These are phyloP conservation scores for Drosophila rellima DNA, from an alignment of 2,888 invertebrate genomes.

Conservation along the genomic window DNA sequence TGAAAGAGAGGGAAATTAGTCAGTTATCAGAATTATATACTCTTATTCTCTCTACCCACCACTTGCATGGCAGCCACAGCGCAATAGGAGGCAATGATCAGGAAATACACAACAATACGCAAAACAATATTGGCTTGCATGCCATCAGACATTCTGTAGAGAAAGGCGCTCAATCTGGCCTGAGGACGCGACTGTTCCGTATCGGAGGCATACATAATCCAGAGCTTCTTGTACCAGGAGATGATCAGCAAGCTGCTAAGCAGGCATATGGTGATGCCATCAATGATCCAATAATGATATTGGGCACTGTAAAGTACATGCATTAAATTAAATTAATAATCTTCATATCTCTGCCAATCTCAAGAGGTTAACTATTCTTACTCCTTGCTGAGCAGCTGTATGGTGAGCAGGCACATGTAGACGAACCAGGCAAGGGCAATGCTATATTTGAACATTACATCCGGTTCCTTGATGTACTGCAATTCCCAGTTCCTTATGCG, in stretches of 20 bases:
- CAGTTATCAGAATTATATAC: no score
- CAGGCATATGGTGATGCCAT: slow-evolving; percentile 85
- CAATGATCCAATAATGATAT: slow-evolving; percentile 86
- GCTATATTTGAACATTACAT: slow-evolving; percentile 95
- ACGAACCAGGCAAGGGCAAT: slow-evolving; percentile 88
- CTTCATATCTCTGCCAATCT: no score
- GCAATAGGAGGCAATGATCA: slow-evolving; percentile 89
- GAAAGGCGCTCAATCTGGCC: slow-evolving; percentile 86
- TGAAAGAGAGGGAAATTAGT: background rate
- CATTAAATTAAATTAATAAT: background rate
- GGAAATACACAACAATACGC: slow-evolving; percentile 89
- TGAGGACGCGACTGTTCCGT: slow-evolving; percentile 85
- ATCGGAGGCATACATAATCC: slow-evolving; percentile 86
- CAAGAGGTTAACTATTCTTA: slow-evolving; percentile 51
- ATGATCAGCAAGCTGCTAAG: slow-evolving; percentile 89
- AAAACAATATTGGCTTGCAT: slow-evolving; percentile 89
- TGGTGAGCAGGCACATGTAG: slow-evolving; percentile 87
- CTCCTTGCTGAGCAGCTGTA: slow-evolving; percentile 88
- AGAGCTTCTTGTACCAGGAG: slow-evolving; percentile 92
- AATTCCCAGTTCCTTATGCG: slow-evolving; percentile 89
- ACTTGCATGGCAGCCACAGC: slow-evolving; percentile 84
- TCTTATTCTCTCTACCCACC: no score
- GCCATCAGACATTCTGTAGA: slow-evolving; percentile 88
- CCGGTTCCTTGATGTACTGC: slow-evolving; percentile 91
- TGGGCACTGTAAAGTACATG: slow-evolving; percentile 23